phyloP scores from a whole-genome alignment of 2,113 vertebrate genomes.

The Semicossyphus pulcher region DNA sequence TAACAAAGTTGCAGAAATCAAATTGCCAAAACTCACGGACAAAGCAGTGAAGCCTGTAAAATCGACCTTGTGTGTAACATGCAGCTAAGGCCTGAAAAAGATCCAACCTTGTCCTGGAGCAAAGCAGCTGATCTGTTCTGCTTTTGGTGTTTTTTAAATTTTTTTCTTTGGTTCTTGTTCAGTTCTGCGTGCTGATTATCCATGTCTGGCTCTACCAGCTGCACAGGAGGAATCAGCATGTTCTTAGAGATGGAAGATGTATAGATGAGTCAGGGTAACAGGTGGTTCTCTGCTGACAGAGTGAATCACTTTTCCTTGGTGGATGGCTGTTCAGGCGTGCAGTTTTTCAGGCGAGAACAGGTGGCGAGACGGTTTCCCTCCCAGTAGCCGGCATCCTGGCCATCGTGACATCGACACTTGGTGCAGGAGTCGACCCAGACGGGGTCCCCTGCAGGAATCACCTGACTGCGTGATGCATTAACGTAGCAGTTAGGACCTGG shows the following conservation, averaged over 20 bases:
- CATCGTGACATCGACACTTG: slow-evolving; percentile 86
- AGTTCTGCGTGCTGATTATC: slow-evolving; percentile 7
- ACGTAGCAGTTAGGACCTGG: slow-evolving; percentile 87
- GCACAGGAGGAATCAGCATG: background rate
- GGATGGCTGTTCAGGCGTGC: slow-evolving; percentile 61
- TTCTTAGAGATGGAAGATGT: background rate
- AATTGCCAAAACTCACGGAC: background rate
- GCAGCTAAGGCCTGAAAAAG: background rate
- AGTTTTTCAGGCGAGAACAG: slow-evolving; percentile 83
- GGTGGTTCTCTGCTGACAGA: slow-evolving; percentile 1
- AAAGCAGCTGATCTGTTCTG: background rate
- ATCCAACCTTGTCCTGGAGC: background rate
- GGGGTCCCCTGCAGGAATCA: slow-evolving; percentile 84
- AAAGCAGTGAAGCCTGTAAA: background rate
- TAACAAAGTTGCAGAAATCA: background rate
- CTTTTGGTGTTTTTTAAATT: background rate
- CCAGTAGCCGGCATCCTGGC: slow-evolving; percentile 88
- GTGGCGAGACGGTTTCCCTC: slow-evolving; percentile 87
- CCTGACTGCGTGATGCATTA: slow-evolving; percentile 75
- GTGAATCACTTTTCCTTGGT: slow-evolving; percentile 57
- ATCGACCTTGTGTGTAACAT: slow-evolving; percentile 16
- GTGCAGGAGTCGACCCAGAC: slow-evolving; percentile 87
- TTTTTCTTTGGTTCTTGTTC: background rate
- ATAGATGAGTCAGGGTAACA: background rate
- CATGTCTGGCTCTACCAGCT: background rate